phyloP scores from a whole-genome alignment of 2,113 vertebrate genomes.

The Heliornis fulica region DNA sequence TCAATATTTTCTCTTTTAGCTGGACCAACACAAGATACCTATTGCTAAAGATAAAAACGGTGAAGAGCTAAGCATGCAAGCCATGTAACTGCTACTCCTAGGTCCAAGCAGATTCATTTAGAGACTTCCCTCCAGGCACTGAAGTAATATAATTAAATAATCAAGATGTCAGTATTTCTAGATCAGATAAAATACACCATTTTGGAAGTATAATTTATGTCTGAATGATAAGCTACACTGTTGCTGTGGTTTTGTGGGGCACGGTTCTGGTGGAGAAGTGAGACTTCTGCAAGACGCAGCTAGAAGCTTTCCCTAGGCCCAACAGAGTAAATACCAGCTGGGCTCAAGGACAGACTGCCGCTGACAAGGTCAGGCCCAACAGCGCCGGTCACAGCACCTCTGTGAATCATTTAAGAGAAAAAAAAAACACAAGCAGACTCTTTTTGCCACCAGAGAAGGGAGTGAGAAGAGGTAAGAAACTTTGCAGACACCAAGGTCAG shows the following conservation, averaged over 20 bases:
- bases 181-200: accelerated
- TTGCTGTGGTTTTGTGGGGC: background rate
- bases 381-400: too few relatives aligned
- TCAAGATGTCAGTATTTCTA: background rate
- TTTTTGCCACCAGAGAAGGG: too few relatives aligned
- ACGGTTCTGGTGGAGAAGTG: too few relatives aligned
- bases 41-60: background rate
- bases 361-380: too few relatives aligned
- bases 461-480: too few relatives aligned
- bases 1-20: background rate
- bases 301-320: too few relatives aligned
- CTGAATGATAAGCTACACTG: background rate
- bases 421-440: too few relatives aligned
- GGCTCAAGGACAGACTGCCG: too few relatives aligned
- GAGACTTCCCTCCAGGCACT: background rate
- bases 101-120: background rate
- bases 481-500: too few relatives aligned
- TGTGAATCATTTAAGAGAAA: too few relatives aligned
- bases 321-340: too few relatives aligned
- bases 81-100: background rate
- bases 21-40: background rate
- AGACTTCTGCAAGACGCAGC: too few relatives aligned
- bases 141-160: background rate
- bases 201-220: background rate
- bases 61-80: background rate